Conservation (phyloP, 2,888 invertebrate species). For the Lycophotia porphyrea region DNA sequence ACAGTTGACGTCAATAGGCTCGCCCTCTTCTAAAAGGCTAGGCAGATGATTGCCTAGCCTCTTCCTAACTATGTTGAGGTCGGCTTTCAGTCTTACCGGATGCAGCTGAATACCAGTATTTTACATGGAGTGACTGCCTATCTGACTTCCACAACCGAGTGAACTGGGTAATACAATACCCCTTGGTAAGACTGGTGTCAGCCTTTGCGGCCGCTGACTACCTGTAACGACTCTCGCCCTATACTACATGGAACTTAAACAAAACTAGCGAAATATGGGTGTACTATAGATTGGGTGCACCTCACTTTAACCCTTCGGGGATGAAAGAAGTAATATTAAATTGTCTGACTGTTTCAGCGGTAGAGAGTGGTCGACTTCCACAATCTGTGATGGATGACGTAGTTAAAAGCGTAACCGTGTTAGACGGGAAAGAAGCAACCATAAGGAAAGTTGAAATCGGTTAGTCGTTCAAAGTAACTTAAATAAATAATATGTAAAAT, state of each 20-base stretch:
- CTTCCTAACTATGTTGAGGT: not conserved
- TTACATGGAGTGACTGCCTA: not conserved
- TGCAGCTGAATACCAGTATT: not conserved
- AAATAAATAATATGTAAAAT: not conserved
- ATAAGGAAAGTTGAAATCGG: slow-evolving; percentile 41
- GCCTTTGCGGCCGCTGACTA: too few relatives aligned
- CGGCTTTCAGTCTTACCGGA: not conserved
- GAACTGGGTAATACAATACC: not conserved
- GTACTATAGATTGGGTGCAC: too few relatives aligned
- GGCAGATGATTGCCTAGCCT: not conserved
- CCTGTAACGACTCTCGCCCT: too few relatives aligned
- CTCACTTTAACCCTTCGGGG: too few relatives aligned
- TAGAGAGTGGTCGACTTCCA: slow-evolving; percentile 41
- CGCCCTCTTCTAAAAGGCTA: not conserved
- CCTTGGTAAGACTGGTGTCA: not conserved
- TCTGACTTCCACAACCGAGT: not conserved
- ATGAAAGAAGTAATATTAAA: too few relatives aligned
- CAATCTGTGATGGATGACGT: slow-evolving; percentile 54
- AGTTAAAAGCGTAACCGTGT: not conserved
- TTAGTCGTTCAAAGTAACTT: slow-evolving; percentile 7
- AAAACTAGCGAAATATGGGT: too few relatives aligned
- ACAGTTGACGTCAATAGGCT: not conserved
- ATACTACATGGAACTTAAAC: too few relatives aligned
- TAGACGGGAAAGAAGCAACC: slow-evolving; percentile 28
- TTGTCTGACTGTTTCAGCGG: slow-evolving; percentile 34